Base-by-base conservation (phyloP, 2,797 vertebrate genomes). In the Leptatherina wallacei region DNA sequence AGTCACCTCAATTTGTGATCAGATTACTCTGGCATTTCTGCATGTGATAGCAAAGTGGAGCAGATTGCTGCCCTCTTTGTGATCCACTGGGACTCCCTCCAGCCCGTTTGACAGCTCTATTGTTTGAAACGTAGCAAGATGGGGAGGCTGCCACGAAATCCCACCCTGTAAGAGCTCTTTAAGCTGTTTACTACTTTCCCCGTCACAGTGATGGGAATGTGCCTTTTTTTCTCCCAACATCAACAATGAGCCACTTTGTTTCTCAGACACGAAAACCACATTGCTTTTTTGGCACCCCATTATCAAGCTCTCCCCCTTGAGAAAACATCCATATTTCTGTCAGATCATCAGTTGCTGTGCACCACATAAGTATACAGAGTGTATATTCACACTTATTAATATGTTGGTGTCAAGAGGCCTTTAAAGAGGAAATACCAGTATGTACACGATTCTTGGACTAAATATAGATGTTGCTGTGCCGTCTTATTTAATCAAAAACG, bases 71-170 rank as follows among this genome's bases (percentile, higher is more conserved):
- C 61, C 80, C 69, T 69, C 60, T 22, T 38, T 73, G 65, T 81
- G 77, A 83, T 83, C 78, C 29, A 60, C 64, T 16, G 54, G 82
- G 78, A 71, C 70, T 58, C 75, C 70, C 73, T 57, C 52, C 59
- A 70, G 74, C 67, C 69, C 13, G 11, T 73, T 65, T 84, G 88
- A 84, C 84, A 87, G 75, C 80, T 82, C 79, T 65, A 69, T 74
- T 82, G 77, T 90, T 76, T 73, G 74, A 75, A 80, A 85, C 80
- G 71, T 55, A 79, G 52, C 63, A 78, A 71, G 52, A 70, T 20
- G 35, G 22, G 49, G 56, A 64, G 51, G 73, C 61, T 70, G 57
- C 81, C 83, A 64, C 83, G 77, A 88, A 86, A 86, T 84, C 68
- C 77, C 83, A 71, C 69, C 61, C 85, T 72, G 81, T 57, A 56